Base-by-base conservation (phyloP, 2,797 vertebrate genomes). In the Cyclura pinguis region DNA sequence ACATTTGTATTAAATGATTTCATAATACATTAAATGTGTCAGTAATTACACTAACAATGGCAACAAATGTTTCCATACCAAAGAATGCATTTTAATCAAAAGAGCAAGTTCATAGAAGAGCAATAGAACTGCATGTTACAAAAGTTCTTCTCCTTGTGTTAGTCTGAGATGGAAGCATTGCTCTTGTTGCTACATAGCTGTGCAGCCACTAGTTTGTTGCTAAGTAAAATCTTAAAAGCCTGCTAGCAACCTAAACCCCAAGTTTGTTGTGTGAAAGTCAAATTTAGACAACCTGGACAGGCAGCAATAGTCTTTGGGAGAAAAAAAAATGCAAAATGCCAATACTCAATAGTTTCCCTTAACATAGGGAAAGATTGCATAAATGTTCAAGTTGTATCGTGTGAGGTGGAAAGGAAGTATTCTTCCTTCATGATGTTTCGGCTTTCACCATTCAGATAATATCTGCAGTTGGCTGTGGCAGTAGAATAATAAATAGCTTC, bases 141-240 rank as follows among this genome's bases (percentile, higher is more conserved):
- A 14, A 57, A 57, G 55, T 12, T 57, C 55, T 16, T 57, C 16
- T 2, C 76, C 20, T 18, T 0, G 0, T 80, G 50, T 27, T 42
- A 38, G 24, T 0, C 29, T 0, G 0, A 18, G 78, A n/a, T 80
- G 55, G 0, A 24, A 32, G 55, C 10, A 52, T 1, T 0, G 20
- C 57, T 20, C 0, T 0, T 24, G 20, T 42, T 29, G 35, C 42
- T n/a, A 10, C 50, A 18, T n/a, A 0, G 3, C 0, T 76, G 52
- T 35, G 27, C 55, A 55, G 83, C 12, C 6, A 84, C 42, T 9
- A 32, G 22, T 50, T 82, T 57, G 64, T 69, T 59, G 50, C 52
- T 55, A 32, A 13, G 29, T 90, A 72, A 29, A 72, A 27, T 1
- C 27, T n/a, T 62, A 89, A 38, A 55, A 14, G 29, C 0, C 55